Percentiles rank a stretch among this genome's conserved stretches.
Conservation (phyloP, 1,140 invertebrate species). For the Trichogramma pretiosum region DNA sequence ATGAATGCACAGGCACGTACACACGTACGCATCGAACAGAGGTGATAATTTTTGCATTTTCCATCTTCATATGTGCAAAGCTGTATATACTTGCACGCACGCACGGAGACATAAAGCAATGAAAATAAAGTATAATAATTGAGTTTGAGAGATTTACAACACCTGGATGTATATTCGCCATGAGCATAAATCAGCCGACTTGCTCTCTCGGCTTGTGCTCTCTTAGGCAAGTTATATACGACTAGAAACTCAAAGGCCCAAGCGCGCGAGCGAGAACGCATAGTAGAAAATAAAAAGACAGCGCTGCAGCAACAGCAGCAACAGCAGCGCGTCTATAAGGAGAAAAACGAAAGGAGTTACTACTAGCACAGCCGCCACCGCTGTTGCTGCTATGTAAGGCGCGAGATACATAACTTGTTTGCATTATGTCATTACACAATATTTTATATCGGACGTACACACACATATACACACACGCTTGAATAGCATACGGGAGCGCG, state of each 20-base stretch:
- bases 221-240: neutral
- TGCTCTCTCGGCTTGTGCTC: neutral
- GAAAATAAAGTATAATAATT: slow-evolving; percentile 18
- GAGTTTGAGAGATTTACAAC: slow-evolving; percentile 17
- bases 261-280: too few species aligned
- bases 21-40: too few species aligned
- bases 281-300: neutral
- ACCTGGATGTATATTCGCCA: neutral
- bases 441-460: neutral
- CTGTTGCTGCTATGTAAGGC: too few species aligned
- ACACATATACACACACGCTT: neutral
- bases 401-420: slow-evolving; percentile 14
- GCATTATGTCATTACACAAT: slow-evolving; percentile 21
- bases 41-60: slow-evolving; percentile 4
- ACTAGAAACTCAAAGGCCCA: slow-evolving; percentile 10
- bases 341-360: neutral
- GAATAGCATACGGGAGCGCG: too few species aligned
- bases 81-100: neutral
- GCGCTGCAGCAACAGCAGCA: neutral
- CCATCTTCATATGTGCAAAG: too few species aligned
- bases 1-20: too few species aligned
- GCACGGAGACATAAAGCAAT: neutral
- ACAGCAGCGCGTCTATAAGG: too few species aligned
- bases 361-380: neutral
- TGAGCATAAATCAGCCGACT: slow-evolving; percentile 11